phyloP scores from a whole-genome alignment of 2,797 vertebrate genomes.

The Hydrolagus colliei region DNA sequence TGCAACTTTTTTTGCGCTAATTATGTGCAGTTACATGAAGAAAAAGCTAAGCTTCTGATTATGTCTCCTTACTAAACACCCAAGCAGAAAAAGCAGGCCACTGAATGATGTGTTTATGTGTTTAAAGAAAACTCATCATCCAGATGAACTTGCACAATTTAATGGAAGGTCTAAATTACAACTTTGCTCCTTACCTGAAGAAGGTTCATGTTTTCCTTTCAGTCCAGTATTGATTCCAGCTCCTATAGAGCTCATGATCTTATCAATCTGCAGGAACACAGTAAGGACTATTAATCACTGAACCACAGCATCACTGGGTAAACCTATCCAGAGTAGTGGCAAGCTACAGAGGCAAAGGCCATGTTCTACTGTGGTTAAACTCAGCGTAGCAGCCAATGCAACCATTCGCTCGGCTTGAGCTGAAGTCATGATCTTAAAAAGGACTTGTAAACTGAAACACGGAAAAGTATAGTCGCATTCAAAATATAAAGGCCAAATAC shows the following conservation, averaged over 20 bases:
- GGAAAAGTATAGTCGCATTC: background rate
- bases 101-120: background rate
- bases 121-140: background rate
- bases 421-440: background rate
- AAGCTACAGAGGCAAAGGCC: background rate
- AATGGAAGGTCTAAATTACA: background rate
- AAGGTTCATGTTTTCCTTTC: conserved; percentile 63
- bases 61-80: background rate
- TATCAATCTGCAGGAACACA: conserved; percentile 77
- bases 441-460: too few species aligned
- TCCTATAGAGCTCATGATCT: conserved; percentile 94
- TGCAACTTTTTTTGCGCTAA: background rate
- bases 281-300: conserved; percentile 38
- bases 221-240: conserved; percentile 80
- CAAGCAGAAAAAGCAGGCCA: background rate
- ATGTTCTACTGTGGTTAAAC: background rate
- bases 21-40: background rate
- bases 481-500: background rate
- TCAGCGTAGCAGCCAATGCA: background rate
- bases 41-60: background rate
- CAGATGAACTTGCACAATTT: background rate
- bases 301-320: background rate
- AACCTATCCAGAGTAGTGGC: background rate
- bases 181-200: conserved; percentile 61
- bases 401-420: background rate